Conservation (phyloP, 1,140 invertebrate genomes). For the Andrena cerasifolii region DNA sequence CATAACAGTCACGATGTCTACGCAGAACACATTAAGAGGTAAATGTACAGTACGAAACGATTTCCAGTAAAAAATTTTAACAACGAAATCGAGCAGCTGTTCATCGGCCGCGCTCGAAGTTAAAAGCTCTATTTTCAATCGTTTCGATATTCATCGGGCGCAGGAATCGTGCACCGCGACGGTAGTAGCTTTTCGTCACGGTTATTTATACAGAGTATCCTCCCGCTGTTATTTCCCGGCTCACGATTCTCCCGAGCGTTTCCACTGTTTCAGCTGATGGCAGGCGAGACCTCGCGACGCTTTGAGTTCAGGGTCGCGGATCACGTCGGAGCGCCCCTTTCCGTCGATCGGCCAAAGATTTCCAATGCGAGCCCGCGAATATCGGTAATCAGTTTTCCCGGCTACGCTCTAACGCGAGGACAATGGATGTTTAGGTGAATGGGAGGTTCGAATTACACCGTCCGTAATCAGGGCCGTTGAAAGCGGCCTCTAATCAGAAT, state of each 20-base stretch:
- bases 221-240: too few species aligned
- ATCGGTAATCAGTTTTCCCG: slow-evolving; percentile 52
- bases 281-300: background rate
- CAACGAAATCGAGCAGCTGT: too few species aligned
- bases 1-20: too few species aligned
- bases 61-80: too few species aligned
- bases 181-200: too few species aligned
- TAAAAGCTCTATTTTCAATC: too few species aligned
- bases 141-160: too few species aligned
- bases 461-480: slow-evolving; percentile 51
- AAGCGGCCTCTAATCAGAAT: slow-evolving; percentile 56
- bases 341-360: slow-evolving; percentile 22
- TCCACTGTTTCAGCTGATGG: background rate
- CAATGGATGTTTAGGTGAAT: slow-evolving; percentile 43
- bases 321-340: background rate
- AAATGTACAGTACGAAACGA: too few species aligned
- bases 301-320: background rate
- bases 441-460: slow-evolving; percentile 52
- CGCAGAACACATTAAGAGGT: too few species aligned
- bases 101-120: too few species aligned
- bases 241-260: slow-evolving; percentile 11
- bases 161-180: background rate
- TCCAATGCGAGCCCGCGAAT: slow-evolving; percentile 17
- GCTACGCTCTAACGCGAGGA: slow-evolving; percentile 46
- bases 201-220: background rate